Base-by-base conservation (phyloP, 92 coral and sea anemone species). In the Virgularia gustaviana region DNA sequence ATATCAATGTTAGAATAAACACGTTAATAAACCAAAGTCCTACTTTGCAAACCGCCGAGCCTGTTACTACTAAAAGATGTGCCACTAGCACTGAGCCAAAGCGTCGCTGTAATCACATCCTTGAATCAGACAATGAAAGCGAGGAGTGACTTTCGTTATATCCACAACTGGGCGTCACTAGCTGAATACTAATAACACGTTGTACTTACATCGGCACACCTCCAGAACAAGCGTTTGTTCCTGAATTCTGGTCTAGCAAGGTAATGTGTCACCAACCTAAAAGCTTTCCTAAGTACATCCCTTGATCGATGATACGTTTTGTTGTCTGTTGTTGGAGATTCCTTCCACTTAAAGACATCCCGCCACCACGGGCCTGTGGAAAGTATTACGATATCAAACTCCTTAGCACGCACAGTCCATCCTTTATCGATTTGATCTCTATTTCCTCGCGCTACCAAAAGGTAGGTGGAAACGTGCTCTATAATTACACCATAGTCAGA, bases 351-450 rank as follows among this genome's bases (percentile, higher is more conserved):
- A n/a, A n/a, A n/a, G n/a, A n/a, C n/a, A 23, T 64, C 37, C 77
- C 51, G 51, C 77, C 77, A 71, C 77, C 77, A 71, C 22, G 63
- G 63, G 13, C 77, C 77, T 0, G 77, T 71, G 27, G 77, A 63
- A 7, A 71, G 54, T 24, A 71, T n/a, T 0, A 71, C 36, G 61
- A 71, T 53, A 38, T 71, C 77, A 29, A 71, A 71, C 29, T 71
- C 77, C 8, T 37, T 52, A 34, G 34, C 65, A 34, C 77, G 61
- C 28, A 32, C 54, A 0, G 64, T 49, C 77, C 77, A 71, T 42
- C 36, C 36, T 12, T 28, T 30, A 8, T 71, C 77, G 36, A 71
- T 63, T 13, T 51, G 11, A 41, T 71, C 64, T 4, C 51, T 47
- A n/a, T 63, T 51, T 0, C 63, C 34, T 24, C 4, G 16, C 2